Evolutionary conservation across 2,888 invertebrate genomes (phyloP).

Genomic region (Deladenus siricidicola): DNA sequence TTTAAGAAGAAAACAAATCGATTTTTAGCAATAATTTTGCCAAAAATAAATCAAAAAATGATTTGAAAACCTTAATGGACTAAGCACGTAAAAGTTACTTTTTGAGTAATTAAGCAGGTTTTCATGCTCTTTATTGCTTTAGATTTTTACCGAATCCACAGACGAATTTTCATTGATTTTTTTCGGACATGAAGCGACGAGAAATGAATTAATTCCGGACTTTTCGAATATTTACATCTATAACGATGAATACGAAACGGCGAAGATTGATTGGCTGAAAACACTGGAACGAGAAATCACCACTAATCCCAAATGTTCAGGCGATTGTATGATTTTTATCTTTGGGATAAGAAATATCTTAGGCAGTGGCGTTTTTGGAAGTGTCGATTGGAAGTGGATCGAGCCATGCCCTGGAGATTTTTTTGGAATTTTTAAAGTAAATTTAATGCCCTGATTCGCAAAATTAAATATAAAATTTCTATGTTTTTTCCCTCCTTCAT

Average conservation of each 20-base stretch:
- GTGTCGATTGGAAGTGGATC: no score
- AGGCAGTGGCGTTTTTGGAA: no score
- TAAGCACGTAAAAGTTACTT: no score
- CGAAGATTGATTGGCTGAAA: conserved; percentile 18
- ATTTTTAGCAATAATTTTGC: no score
- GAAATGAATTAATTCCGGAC: conserved; percentile 7
- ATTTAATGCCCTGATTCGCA: conserved; percentile 1
- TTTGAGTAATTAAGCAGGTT: background rate
- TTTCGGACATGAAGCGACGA: conserved; percentile 13
- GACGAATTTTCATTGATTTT: conserved; percentile 20
- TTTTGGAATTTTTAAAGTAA: background rate
- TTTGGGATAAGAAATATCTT: no score
- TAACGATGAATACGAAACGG: conserved; percentile 15
- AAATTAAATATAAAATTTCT: no score
- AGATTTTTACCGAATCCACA: conserved; percentile 24
- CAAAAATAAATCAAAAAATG: background rate
- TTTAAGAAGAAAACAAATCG: no score
- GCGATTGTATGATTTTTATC: conserved; percentile 18
- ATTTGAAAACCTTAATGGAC: background rate
- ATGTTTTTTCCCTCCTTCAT: no score
- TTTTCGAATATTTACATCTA: conserved; percentile 17
- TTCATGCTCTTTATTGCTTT: background rate
- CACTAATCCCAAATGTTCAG: conserved; percentile 10
- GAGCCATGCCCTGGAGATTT: no score
- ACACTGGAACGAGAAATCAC: conserved; percentile 15